Conservation (phyloP, 1,140 invertebrate species). For the Philotrypesis tridentata region DNA sequence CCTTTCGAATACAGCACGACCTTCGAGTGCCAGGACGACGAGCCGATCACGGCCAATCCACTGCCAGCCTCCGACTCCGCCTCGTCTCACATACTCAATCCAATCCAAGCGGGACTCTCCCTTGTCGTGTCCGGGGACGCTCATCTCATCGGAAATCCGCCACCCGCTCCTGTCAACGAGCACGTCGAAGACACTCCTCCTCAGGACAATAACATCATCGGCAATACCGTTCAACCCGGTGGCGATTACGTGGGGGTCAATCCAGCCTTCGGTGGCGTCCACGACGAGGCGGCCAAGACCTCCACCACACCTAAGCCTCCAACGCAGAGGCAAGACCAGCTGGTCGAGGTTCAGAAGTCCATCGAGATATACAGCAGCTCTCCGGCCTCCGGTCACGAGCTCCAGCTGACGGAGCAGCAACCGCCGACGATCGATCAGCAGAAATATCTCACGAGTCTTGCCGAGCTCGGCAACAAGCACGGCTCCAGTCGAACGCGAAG, state of each 20-base stretch:
- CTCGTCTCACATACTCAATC: slow-evolving; percentile 64
- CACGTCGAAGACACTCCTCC: slow-evolving; percentile 49
- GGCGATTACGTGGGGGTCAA: slow-evolving; percentile 46
- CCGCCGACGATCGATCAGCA: not conserved
- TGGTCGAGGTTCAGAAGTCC: slow-evolving; percentile 68
- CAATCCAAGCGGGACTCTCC: slow-evolving; percentile 71
- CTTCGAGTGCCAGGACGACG: slow-evolving; percentile 52
- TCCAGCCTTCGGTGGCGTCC: slow-evolving; percentile 42
- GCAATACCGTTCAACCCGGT: slow-evolving; percentile 26
- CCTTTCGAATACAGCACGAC: slow-evolving; percentile 56
- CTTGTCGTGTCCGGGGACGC: slow-evolving; percentile 63
- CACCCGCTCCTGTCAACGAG: slow-evolving; percentile 55
- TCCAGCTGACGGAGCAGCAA: slow-evolving; percentile 61
- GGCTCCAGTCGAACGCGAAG: not conserved
- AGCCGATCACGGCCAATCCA: slow-evolving; percentile 34
- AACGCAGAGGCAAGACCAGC: not conserved
- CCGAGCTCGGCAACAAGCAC: not conserved
- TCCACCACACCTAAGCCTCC: not conserved
- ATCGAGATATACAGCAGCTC: slow-evolving; percentile 65
- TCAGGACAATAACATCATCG: slow-evolving; percentile 13
- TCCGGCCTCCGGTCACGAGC: slow-evolving; percentile 60
- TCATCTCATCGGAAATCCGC: slow-evolving; percentile 49
- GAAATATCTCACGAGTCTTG: slow-evolving; percentile 4
- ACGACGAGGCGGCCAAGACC: not conserved
- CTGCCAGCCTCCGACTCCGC: slow-evolving; percentile 49